Conservation (phyloP, 64 coral and sea anemone species). For the Porites australiensis region DNA sequence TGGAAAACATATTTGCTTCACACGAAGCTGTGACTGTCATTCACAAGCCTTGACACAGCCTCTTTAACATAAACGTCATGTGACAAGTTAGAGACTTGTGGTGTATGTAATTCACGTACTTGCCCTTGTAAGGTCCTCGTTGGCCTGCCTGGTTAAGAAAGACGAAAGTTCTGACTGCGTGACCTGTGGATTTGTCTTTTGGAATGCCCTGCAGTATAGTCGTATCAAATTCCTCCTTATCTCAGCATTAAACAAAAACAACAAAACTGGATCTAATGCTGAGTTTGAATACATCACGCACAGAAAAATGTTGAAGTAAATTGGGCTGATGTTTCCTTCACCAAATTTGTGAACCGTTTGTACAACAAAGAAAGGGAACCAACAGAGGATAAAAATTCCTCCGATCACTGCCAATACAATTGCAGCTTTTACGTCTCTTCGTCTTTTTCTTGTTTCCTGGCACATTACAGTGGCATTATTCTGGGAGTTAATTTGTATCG, state of each 20-base stretch:
- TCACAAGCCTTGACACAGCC: too few relatives aligned
- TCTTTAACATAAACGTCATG: too few relatives aligned
- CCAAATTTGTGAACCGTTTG: conserved; percentile 96
- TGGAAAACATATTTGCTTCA: too few relatives aligned
- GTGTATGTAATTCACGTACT: too few relatives aligned
- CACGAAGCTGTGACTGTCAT: too few relatives aligned
- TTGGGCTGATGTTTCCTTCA: conserved; percentile 68
- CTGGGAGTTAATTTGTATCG: conserved; percentile 54
- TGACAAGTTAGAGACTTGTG: too few relatives aligned
- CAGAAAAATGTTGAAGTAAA: conserved; percentile 90
- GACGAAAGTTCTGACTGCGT: conserved; percentile 30
- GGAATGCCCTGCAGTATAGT: conserved; percentile 74
- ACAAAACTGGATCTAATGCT: conserved; percentile 79
- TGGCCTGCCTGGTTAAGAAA: not conserved
- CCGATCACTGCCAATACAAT: conserved; percentile 90
- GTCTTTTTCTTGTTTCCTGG: conserved; percentile 64
- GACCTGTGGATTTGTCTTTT: not conserved
- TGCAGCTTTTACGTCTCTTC: conserved; percentile 90
- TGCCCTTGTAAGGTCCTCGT: not conserved
- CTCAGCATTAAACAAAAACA: conserved; percentile 89
- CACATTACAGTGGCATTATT: conserved; percentile 7
- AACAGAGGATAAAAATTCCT: conserved; percentile 92
- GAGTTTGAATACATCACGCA: conserved; percentile 98
- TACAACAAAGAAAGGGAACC: conserved; percentile 96
- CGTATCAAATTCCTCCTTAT: conserved; percentile 80